phyloP scores from a whole-genome alignment of 92 coral and sea anemone genomes.

The Phenganax subtilis region DNA sequence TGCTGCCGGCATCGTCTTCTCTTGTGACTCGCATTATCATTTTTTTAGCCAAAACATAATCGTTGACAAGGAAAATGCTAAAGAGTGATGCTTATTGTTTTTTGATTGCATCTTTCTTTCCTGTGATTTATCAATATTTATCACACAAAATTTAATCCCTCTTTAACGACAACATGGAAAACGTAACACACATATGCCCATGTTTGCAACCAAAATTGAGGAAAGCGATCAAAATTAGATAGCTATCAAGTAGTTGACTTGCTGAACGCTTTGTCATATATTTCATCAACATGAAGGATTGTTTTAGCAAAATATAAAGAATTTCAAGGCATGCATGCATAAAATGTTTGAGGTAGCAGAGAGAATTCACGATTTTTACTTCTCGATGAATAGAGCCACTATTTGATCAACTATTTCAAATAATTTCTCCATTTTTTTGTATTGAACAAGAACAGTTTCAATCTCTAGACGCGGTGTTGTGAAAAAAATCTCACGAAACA shows the following conservation, averaged over 20 bases:
- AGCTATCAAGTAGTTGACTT: too few relatives aligned
- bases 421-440: too few relatives aligned
- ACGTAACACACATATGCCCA: neutral
- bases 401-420: too few relatives aligned
- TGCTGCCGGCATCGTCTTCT: neutral
- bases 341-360: too few relatives aligned
- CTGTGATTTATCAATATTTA: slow-evolving; percentile 2
- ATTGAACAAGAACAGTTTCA: too few relatives aligned
- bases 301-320: neutral
- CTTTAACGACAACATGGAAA: neutral
- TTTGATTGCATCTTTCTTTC: slow-evolving; percentile 7
- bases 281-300: neutral
- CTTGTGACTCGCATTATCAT: neutral
- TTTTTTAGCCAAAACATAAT: slow-evolving; percentile 7
- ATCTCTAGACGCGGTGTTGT: too few relatives aligned
- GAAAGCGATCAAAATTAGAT: neutral
- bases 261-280: neutral
- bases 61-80: slow-evolving; percentile 6
- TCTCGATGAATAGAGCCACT: too few relatives aligned
- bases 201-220: neutral
- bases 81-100: neutral
- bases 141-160: slow-evolving; percentile 9
- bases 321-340: too few relatives aligned
- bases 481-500: too few relatives aligned
- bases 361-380: too few relatives aligned